Conservation (phyloP, 2,797 vertebrate species). For the Oreortyx pictus region DNA sequence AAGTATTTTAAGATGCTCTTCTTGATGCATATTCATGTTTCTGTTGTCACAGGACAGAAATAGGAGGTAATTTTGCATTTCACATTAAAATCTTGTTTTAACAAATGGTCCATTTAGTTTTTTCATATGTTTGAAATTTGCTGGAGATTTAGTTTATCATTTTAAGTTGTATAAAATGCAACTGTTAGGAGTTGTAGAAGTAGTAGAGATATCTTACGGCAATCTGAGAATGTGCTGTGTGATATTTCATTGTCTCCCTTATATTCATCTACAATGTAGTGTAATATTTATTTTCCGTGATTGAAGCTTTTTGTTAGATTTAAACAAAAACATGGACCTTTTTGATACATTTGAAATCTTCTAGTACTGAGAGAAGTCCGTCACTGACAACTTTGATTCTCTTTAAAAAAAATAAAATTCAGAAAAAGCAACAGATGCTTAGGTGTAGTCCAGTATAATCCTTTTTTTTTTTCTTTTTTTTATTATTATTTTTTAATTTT, state of each 20-base stretch:
- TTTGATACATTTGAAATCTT: not conserved
- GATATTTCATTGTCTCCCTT: not conserved
- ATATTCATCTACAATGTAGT: not conserved
- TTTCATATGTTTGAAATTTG: not conserved
- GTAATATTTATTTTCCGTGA: not conserved
- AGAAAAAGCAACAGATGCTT: not conserved
- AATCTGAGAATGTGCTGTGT: not conserved
- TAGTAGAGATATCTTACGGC: not conserved
- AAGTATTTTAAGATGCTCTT: not conserved
- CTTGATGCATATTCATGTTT: slow-evolving; percentile 7
- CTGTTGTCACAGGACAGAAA: not conserved
- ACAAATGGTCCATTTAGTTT: slow-evolving; percentile 32
- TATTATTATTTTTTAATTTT: not conserved
- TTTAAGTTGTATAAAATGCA: not conserved
- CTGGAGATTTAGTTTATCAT: not conserved
- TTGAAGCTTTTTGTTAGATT: not conserved
- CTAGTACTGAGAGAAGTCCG: not conserved
- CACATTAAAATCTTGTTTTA: slow-evolving; percentile 40
- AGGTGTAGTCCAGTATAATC: not conserved
- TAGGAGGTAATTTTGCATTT: slow-evolving; percentile 20
- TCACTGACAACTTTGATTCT: not conserved
- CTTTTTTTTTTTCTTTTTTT: too few species aligned
- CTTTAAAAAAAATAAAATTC: not conserved
- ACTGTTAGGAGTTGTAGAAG: not conserved
- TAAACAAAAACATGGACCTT: not conserved